phyloP scores from a whole-genome alignment of 2,113 vertebrate genomes.

The Poecile atricapillus region DNA sequence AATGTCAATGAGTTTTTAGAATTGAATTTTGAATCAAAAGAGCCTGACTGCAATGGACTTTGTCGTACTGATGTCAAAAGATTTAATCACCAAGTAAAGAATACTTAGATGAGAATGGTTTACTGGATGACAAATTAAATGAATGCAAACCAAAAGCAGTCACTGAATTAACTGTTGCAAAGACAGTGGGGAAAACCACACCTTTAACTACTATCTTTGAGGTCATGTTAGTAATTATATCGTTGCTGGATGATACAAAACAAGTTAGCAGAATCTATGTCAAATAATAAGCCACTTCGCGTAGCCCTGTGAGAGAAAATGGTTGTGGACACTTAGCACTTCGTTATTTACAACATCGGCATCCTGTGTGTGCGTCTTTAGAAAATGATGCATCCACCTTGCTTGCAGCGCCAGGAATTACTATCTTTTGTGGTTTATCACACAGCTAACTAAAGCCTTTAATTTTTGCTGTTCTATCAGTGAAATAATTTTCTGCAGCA shows the following conservation, averaged over 20 bases:
- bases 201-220: slow-evolving; percentile 16
- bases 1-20: neutral
- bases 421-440: neutral
- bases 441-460: neutral
- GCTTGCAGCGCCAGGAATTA: neutral
- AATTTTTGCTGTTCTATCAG: neutral
- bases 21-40: neutral
- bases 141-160: slow-evolving; percentile 11
- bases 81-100: neutral
- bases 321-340: neutral
- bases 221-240: slow-evolving; percentile 55
- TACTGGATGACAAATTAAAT: neutral
- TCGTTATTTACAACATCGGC: neutral
- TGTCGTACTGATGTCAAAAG: neutral
- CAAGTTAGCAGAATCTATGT: slow-evolving; percentile 9
- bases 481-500: neutral
- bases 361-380: neutral
- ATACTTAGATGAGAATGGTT: neutral
- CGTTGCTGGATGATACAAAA: neutral
- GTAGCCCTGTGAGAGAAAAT: neutral
- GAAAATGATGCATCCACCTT: neutral
- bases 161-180: slow-evolving; percentile 24
- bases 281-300: neutral
- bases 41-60: neutral
- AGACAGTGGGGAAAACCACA: neutral